phyloP scores from a whole-genome alignment of 2,888 invertebrate species.

The Leucophora obtusa region DNA sequence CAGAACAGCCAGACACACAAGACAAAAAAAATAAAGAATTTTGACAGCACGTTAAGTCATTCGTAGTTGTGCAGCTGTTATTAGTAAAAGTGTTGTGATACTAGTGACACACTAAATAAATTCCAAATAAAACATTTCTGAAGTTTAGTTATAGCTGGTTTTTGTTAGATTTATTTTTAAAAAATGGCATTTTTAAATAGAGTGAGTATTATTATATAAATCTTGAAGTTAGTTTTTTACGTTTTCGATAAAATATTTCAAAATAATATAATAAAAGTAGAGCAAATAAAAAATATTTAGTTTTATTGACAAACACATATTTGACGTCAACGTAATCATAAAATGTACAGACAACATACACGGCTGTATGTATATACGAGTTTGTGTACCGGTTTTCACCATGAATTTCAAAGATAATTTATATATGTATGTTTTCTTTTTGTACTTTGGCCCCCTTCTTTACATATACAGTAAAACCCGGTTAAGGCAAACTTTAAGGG shows the following conservation, averaged over 20 bases:
- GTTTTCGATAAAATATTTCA: background rate
- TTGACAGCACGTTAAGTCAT: conserved; percentile 31
- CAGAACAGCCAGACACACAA: conserved; percentile 11
- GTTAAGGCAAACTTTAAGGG: too few species aligned
- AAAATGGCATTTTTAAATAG: conserved; percentile 52
- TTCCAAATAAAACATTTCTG: too few species aligned
- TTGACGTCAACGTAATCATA: background rate
- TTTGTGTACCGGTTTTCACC: background rate
- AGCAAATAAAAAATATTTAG: background rate
- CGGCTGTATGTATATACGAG: background rate
- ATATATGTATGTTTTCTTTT: background rate
- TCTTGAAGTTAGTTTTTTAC: background rate
- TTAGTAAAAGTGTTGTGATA: conserved; percentile 17
- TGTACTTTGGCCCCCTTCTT: background rate
- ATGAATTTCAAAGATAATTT: background rate
- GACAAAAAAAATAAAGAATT: background rate
- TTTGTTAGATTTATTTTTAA: background rate
- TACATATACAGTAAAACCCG: too few species aligned
- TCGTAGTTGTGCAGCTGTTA: conserved; percentile 32
- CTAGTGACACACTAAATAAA: conserved; percentile 1
- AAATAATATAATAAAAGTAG: too few species aligned
- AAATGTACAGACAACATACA: background rate
- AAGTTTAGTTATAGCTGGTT: too few species aligned
- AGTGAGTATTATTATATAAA: conserved; percentile 41
- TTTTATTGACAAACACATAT: background rate